phyloP scores from a whole-genome alignment of 2,113 vertebrate genomes.

The Saimiri boliviensis region DNA sequence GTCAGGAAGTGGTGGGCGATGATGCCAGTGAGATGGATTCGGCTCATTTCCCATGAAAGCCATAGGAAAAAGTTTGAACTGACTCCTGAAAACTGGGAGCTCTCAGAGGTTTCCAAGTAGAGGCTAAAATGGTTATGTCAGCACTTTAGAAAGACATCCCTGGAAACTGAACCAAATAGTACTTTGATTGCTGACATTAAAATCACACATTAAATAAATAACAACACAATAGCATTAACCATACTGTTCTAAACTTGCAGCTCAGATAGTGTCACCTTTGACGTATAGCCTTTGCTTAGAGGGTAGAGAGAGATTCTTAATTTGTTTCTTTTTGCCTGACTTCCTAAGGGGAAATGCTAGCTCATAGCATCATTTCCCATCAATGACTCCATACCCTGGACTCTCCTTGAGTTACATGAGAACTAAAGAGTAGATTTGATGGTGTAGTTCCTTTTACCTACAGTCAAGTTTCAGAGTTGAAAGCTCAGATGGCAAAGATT shows the following conservation, averaged over 20 bases:
- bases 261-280: background rate
- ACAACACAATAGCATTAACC: background rate
- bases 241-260: background rate
- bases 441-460: background rate
- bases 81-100: background rate
- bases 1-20: background rate
- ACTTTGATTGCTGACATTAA: background rate
- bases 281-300: background rate
- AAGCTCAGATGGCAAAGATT: background rate
- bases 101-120: background rate
- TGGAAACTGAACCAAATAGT: background rate
- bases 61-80: background rate
- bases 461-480: background rate
- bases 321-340: background rate
- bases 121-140: background rate
- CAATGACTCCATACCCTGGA: background rate
- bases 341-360: background rate
- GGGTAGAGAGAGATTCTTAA: background rate
- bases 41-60: background rate
- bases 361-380: slow-evolving; percentile 10
- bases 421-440: background rate
- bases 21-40: background rate
- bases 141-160: background rate
- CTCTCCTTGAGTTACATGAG: background rate
- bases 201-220: background rate